Evolutionary conservation across 2,797 vertebrate species (phyloP).

Genomic region (Acanthopagrus latus): DNA sequence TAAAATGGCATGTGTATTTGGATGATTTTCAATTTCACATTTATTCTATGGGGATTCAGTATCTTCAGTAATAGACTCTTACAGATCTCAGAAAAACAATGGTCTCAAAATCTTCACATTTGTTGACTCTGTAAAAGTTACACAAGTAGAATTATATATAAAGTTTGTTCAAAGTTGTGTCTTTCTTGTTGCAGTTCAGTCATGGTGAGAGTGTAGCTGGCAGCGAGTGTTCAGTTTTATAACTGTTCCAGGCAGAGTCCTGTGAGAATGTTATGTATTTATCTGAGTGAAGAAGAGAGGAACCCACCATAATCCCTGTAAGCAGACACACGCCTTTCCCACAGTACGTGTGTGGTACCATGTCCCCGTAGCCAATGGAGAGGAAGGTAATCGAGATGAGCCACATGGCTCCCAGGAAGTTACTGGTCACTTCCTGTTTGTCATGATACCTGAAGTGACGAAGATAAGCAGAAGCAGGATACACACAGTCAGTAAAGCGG

Average conservation of each 20-base stretch:
- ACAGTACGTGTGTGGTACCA: slow-evolving; percentile 97
- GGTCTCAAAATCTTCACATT: background rate
- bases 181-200: slow-evolving; percentile 3
- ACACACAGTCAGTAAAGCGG: slow-evolving; percentile 73
- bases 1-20: background rate
- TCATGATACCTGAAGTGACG: slow-evolving; percentile 92
- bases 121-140: background rate
- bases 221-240: slow-evolving; percentile 12
- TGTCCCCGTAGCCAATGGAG: slow-evolving; percentile 97
- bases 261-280: slow-evolving; percentile 2
- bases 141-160: background rate
- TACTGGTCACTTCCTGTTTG: slow-evolving; percentile 98
- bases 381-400: slow-evolving; percentile 97
- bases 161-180: slow-evolving; percentile 1
- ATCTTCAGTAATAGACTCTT: background rate
- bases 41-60: background rate
- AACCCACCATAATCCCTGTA: slow-evolving; percentile 95
- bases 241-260: slow-evolving; percentile 8
- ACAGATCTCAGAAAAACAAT: background rate
- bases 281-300: slow-evolving; percentile 10
- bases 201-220: background rate
- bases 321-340: slow-evolving; percentile 96
- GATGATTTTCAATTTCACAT: no score
- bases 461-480: slow-evolving; percentile 73
- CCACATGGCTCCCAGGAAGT: slow-evolving; percentile 98